phyloP scores from a whole-genome alignment of 2,113 vertebrate species.

The Mola mola region DNA sequence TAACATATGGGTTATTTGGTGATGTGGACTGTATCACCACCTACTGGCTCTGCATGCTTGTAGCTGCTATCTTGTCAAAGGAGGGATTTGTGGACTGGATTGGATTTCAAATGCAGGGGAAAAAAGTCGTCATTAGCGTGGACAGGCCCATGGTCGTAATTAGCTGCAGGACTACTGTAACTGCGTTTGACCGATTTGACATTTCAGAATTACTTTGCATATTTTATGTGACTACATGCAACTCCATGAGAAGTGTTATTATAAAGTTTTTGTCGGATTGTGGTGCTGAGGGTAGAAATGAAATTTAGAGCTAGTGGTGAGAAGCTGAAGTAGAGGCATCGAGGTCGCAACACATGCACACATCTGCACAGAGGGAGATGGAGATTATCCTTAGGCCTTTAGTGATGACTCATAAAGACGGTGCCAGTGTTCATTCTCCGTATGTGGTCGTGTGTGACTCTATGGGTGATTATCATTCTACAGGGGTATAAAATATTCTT shows the following conservation, averaged over 20 bases:
- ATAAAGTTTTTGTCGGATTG: not conserved
- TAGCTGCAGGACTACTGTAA: not conserved
- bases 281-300: not conserved
- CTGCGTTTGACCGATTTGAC: too few species aligned
- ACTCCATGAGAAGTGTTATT: not conserved
- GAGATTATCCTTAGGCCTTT: conserved; percentile 44
- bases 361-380: not conserved
- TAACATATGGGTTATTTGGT: too few species aligned
- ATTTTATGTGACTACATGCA: too few species aligned
- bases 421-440: conserved; percentile 21
- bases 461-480: conserved; percentile 27
- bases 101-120: too few species aligned
- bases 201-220: too few species aligned
- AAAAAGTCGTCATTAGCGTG: too few species aligned
- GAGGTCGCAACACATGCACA: conserved; percentile 2
- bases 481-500: conserved; percentile 34
- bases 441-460: conserved; percentile 10
- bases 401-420: conserved; percentile 58
- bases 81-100: too few species aligned
- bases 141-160: too few species aligned
- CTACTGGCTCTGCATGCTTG: too few species aligned
- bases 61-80: too few species aligned
- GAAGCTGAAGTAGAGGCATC: not conserved
- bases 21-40: too few species aligned
- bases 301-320: conserved; percentile 13